Evolutionary conservation across 2,888 invertebrate species (phyloP).

Genomic region (Podabrus alpinus): DNA sequence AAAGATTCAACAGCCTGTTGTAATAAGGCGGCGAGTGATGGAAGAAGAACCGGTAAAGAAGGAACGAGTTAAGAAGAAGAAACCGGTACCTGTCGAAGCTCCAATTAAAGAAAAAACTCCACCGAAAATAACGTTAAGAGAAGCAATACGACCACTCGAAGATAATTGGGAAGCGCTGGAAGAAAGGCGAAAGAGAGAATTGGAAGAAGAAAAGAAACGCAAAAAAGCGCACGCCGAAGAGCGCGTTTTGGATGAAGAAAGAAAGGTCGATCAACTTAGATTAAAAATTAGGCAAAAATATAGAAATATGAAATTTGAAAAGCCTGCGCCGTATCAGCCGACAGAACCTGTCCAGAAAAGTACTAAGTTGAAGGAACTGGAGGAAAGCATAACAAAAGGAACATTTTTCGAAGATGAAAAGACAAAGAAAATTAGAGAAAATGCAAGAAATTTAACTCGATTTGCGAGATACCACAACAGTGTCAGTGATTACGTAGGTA

Average conservation of each 20-base stretch:
- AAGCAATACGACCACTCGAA: conserved; percentile 39
- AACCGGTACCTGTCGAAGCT: conserved; percentile 32
- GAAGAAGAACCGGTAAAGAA: conserved; percentile 45
- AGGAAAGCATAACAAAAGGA: conserved; percentile 50
- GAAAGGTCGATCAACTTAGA: conserved; percentile 47
- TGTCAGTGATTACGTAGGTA: conserved; percentile 17
- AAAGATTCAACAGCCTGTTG: conserved; percentile 46
- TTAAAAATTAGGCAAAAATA: conserved; percentile 49
- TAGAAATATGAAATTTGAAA: conserved; percentile 48
- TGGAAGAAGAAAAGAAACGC: conserved; percentile 51
- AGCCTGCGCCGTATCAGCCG: conserved; percentile 48
- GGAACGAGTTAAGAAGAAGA: conserved; percentile 45
- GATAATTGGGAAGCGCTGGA: conserved; percentile 44
- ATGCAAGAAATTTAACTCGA: conserved; percentile 40
- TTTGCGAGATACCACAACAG: neutral
- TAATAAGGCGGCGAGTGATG: conserved; percentile 45
- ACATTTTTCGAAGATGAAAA: conserved; percentile 53
- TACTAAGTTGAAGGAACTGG: conserved; percentile 49
- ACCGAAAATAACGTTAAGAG: conserved; percentile 39
- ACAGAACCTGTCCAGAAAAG: conserved; percentile 51
- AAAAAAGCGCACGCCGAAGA: conserved; percentile 47
- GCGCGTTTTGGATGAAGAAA: conserved; percentile 48
- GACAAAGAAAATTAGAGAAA: conserved; percentile 51
- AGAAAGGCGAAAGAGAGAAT: conserved; percentile 38
- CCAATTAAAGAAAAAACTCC: conserved; percentile 33